Base-by-base conservation (phyloP, 2,888 invertebrate genomes). In the Macrophya annulata region DNA sequence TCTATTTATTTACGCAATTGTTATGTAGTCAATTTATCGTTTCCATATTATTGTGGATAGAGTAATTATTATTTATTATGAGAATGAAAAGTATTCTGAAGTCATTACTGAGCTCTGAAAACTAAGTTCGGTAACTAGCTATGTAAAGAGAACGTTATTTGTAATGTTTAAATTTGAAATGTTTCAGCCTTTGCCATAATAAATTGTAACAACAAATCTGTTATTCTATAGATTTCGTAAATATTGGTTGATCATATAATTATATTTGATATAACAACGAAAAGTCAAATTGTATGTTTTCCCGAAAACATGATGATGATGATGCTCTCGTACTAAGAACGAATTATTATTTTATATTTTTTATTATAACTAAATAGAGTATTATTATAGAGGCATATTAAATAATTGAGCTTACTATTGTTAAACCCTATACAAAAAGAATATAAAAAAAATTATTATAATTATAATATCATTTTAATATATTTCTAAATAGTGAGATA, bases 1-100 rank as follows among this genome's bases (percentile, higher is more conserved):
- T 83, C 83, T 83, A 25, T 65, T 83, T 51, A 25, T 62, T 59
- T 81, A 55, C 8, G 21, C 45, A 51, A 77, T 55, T 77, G 31
- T 51, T 31, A 51, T 37, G 10, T 40, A 62, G 62, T 81, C 40
- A 62, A 43, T 81, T 81, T 21, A 17, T 77, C 21, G 21, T 77
- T 48, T 25, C 25, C 2, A 31, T 31, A 37, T 48, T 77, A 51
- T 55, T 77, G 25, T 31, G 25, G 15, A 17, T 48, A 48, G 15
- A 48, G 17, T 6, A 43, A 31, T 31, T 74, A 37, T 9, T 48
- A 48, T 9, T 31, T 15, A 4, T 1, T 37, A 25, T 68, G 68
- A 1, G 21, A 40, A 31, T 71, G 40, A 71, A 6, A 48, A 21
- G 25, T 62, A 4, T 62, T 21, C 10, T 25, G 9, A 8, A 25